These are phyloP conservation scores for Premnoplex brunnescens DNA, from an alignment of 2,797 vertebrate species.

Conservation along the genomic window DNA sequence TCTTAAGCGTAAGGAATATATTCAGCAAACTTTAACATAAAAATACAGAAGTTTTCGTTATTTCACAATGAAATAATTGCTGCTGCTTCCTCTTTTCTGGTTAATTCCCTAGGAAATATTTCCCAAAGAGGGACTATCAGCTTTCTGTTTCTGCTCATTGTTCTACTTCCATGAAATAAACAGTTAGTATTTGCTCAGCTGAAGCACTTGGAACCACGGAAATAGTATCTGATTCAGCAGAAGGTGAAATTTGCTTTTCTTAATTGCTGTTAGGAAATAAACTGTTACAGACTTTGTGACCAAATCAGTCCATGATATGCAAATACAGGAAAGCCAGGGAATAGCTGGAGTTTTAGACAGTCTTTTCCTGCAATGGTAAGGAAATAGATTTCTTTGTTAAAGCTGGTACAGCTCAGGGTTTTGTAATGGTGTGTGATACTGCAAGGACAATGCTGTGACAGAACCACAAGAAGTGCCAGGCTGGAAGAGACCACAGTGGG, in stretches of 20 bases:
- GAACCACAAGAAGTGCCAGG: not conserved
- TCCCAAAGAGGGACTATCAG: not conserved
- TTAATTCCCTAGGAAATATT: not conserved
- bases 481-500: not conserved
- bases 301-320: not conserved
- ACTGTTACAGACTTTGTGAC: not conserved
- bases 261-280: not conserved
- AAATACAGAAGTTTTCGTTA: not conserved
- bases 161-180: not conserved
- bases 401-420: not conserved
- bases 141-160: not conserved
- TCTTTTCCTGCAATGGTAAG: conserved; percentile 18
- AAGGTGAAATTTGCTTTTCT: not conserved
- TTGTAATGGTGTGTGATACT: not conserved
- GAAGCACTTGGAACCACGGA: not conserved
- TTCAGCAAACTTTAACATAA: not conserved
- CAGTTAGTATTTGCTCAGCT: not conserved
- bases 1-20: not conserved
- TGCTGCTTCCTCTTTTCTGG: not conserved
- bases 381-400: conserved; percentile 10
- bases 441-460: not conserved
- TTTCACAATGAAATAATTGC: not conserved
- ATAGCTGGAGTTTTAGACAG: not conserved
- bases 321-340: not conserved
- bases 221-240: not conserved